These are phyloP conservation scores for Drosophila ustulata DNA, from an alignment of 2,888 invertebrate species.

Conservation along the genomic window DNA sequence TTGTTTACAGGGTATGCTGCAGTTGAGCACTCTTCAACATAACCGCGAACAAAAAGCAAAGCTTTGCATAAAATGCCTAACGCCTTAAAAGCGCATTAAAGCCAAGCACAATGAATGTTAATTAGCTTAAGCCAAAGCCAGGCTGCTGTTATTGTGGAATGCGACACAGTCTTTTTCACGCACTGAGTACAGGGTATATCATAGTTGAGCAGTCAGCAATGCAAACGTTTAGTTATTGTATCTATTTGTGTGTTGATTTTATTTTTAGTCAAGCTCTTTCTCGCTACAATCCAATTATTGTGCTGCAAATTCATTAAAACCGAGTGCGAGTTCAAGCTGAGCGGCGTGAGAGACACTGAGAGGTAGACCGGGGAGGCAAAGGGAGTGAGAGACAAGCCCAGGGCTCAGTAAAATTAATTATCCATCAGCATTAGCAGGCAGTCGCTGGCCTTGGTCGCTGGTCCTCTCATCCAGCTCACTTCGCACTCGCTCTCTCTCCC, in stretches of 20 bases:
- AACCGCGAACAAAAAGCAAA: neutral
- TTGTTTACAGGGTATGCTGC: neutral
- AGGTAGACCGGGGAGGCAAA: too few species aligned
- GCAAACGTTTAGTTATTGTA: constrained; percentile 23
- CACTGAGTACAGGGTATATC: constrained; percentile 16
- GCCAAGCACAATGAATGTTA: constrained; percentile 3
- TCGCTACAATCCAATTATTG: constrained; percentile 68
- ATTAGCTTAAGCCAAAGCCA: constrained; percentile 1
- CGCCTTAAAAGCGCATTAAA: constrained; percentile 2
- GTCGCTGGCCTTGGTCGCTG: constrained; percentile 21
- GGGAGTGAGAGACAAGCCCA: constrained; percentile 27
- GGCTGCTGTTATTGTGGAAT: neutral
- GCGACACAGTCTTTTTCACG: neutral
- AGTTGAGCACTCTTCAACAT: neutral
- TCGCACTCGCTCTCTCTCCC: constrained; percentile 1
- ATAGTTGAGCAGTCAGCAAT: neutral
- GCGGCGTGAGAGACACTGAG: neutral
- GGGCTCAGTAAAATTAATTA: constrained; percentile 70
- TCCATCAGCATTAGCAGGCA: constrained; percentile 69
- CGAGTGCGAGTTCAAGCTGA: constrained; percentile 29
- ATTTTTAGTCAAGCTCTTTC: constrained; percentile 48
- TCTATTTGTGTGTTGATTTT: constrained; percentile 57
- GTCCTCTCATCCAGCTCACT: constrained; percentile 7
- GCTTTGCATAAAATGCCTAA: constrained; percentile 2
- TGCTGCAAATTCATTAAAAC: constrained; percentile 71